A percentile compares a stretch with the other conserved stretches of the same genome.
phyloP scores from a whole-genome alignment of 2,797 vertebrate genomes.

The Phyllotis vaccarum region DNA sequence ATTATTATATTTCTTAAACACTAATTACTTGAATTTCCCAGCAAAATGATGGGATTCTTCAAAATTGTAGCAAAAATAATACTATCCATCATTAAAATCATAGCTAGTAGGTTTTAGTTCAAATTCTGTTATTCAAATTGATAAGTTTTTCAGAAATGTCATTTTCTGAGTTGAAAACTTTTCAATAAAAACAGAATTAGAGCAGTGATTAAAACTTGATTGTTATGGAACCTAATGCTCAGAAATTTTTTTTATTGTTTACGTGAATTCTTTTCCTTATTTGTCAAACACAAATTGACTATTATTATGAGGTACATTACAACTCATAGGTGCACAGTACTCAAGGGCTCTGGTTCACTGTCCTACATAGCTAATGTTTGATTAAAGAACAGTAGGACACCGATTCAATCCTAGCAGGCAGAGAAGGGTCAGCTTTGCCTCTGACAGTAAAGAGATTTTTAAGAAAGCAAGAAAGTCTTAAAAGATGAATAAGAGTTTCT shows the following conservation, averaged over 20 bases:
- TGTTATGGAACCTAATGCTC: not conserved
- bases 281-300: not conserved
- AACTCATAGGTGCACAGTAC: not conserved
- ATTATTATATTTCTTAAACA: conserved; percentile 3
- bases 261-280: conserved; percentile 3
- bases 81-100: not conserved
- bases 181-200: conserved; percentile 33
- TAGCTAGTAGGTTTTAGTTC: not conserved
- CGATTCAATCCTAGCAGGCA: not conserved
- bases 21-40: not conserved
- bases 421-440: not conserved
- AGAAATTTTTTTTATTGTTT: too few species aligned
- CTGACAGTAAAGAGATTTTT: not conserved
- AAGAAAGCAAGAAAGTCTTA: not conserved
- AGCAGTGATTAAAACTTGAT: not conserved
- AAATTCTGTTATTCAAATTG: conserved; percentile 2
- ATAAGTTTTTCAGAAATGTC: not conserved
- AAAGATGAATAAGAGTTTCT: conserved; percentile 7
- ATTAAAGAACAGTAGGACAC: not conserved
- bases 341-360: not conserved
- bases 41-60: not conserved
- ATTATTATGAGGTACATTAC: not conserved
- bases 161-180: conserved; percentile 45
- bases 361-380: not conserved
- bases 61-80: not conserved